These are phyloP conservation scores for Sericinus montela DNA, from an alignment of 2,888 invertebrate species.

Conservation along the genomic window DNA sequence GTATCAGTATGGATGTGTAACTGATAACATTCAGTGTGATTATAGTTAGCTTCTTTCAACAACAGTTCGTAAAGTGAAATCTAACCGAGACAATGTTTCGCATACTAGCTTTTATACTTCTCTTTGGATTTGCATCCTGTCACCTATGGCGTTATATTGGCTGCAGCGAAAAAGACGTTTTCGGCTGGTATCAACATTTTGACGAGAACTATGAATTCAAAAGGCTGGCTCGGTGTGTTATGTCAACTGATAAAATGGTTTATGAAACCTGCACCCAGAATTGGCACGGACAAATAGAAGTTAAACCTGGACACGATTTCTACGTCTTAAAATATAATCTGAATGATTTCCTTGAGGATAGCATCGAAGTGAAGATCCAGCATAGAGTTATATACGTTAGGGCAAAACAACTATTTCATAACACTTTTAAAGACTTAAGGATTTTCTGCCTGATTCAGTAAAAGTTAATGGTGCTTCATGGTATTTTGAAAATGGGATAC, in stretches of 20 bases:
- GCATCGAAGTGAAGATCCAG: not conserved
- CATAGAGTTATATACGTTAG: not conserved
- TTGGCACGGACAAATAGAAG: not conserved
- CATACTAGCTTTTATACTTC: not conserved
- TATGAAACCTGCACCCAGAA: not conserved
- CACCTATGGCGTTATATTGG: not conserved
- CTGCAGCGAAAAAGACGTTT: not conserved
- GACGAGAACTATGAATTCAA: not conserved
- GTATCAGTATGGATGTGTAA: too few species aligned
- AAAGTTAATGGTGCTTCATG: not conserved
- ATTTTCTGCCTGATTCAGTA: not conserved
- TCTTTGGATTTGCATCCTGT: not conserved
- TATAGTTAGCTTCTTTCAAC: too few species aligned
- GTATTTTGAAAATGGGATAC: not conserved
- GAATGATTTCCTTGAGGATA: not conserved
- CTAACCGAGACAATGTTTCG: not conserved
- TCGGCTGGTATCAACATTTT: not conserved
- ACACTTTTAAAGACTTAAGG: not conserved
- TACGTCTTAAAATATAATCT: slow-evolving; percentile 3
- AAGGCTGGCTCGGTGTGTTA: not conserved
- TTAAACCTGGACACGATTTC: not conserved
- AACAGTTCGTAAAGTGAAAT: too few species aligned
- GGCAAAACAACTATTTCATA: too few species aligned
- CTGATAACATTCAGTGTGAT: too few species aligned
- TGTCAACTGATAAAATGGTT: not conserved